Base-by-base conservation (phyloP, 2,888 invertebrate genomes). In the Marasmarcha lunaedactyla region DNA sequence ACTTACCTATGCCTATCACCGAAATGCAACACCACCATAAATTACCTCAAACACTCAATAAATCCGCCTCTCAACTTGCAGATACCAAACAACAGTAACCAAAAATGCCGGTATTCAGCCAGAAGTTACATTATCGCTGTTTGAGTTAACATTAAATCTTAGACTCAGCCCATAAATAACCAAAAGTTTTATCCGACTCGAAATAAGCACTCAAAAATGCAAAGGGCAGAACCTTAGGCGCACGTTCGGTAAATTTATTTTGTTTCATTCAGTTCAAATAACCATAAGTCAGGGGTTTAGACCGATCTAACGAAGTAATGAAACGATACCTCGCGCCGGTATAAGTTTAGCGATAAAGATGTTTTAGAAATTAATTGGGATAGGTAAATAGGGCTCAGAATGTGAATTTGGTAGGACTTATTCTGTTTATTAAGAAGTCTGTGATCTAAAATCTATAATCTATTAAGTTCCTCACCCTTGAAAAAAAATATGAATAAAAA, bases 161-260 rank as follows among this genome's bases (percentile, higher is more conserved):
- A 72, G 69, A 66, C 58, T 63, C 63, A 60, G 60, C 53, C 63
- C 77, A 81, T 83, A 83, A 83, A 83, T 83, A 81, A 81, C 79
- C 58, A 58, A 73, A 81, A 81, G 73, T 83, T 81, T 83, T 83
- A 79, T 83, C 83, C 81, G 64, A 59, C 71, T 64, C 70, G 77
- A 83, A 83, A 83, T 83, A 83, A 83, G 83, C 83, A 83, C 83
- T 83, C 83, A 83, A 83, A 83, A 83, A 83, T 83, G 83, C 83
- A 83, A 81, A 81, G 78, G 79, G 81, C 79, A 79, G 73, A 78
- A 77, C 79, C 69, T 63, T 55, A 78, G 79, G 77, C 69, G 79
- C 83, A 83, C 83, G 83, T 83, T 77, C 77, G 69, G 68, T 77
- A 77, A 83, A 83, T 83, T 83, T 83, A 83, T 83, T 81, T 81